Conservation (phyloP, 2,888 invertebrate species). For the Nematopogon swammerdamellus region DNA sequence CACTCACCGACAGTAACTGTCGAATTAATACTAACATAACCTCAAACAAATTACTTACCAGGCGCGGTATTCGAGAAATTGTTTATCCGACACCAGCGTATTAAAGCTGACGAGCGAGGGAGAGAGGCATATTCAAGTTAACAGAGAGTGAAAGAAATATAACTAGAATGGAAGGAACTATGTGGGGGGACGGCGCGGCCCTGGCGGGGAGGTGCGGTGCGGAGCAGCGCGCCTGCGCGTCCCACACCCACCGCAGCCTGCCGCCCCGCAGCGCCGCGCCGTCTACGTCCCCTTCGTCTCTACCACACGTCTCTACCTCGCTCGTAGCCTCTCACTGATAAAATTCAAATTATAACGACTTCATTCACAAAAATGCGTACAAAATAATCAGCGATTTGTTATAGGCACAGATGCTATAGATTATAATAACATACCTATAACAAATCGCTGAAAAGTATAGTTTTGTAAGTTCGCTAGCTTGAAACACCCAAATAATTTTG, state of each 20-base stretch:
- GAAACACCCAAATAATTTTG: no score
- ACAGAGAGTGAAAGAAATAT: slow-evolving; percentile 23
- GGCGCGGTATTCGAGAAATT: slow-evolving; percentile 38
- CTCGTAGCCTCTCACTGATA: no score
- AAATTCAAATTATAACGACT: not conserved
- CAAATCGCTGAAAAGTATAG: no score
- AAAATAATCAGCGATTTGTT: no score
- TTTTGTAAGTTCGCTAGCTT: no score
- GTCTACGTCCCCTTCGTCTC: not conserved
- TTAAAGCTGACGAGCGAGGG: slow-evolving; percentile 38
- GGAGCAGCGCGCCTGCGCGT: slow-evolving; percentile 4
- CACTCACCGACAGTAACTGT: slow-evolving; percentile 38
- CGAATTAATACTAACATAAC: slow-evolving; percentile 52
- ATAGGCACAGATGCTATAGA: no score
- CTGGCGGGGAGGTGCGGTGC: slow-evolving; percentile 8
- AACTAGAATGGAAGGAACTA: slow-evolving; percentile 25
- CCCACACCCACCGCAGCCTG: not conserved
- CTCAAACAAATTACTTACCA: slow-evolving; percentile 45
- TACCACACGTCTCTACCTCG: not conserved
- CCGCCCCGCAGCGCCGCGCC: not conserved
- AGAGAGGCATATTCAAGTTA: slow-evolving; percentile 21
- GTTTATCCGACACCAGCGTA: slow-evolving; percentile 38
- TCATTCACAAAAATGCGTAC: not conserved
- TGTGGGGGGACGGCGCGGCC: no score
- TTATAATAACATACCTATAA: no score